phyloP scores from a whole-genome alignment of 2,888 invertebrate genomes.

The Oegoconia quadripuncta region DNA sequence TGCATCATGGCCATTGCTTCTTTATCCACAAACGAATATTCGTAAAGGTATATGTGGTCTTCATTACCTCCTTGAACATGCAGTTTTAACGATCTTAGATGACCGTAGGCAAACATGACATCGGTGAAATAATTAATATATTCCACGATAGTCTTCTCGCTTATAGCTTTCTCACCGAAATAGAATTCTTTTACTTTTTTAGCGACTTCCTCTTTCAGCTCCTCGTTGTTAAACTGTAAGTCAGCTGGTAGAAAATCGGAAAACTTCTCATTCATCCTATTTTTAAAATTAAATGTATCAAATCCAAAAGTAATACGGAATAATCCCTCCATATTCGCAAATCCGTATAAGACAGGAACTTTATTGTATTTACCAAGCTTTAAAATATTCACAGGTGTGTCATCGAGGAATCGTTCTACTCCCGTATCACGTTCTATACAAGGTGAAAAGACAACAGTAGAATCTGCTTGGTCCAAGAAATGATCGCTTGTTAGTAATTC shows the following conservation, averaged over 20 bases:
- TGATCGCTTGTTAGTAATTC: too few relatives aligned
- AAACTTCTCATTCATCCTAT: conserved; percentile 54
- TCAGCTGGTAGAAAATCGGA: conserved; percentile 47
- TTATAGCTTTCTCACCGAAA: conserved; percentile 31
- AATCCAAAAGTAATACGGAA: conserved; percentile 28
- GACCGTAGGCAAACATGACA: conserved; percentile 26
- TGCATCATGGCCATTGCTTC: too few relatives aligned
- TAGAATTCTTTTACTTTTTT: conserved; percentile 35
- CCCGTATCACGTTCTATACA: conserved; percentile 27
- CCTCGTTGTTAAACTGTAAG: conserved; percentile 30
- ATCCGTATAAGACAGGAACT: too few relatives aligned
- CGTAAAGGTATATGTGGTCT: conserved; percentile 34
- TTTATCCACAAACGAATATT: conserved; percentile 34
- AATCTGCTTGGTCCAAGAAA: conserved; percentile 24
- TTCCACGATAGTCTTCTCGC: conserved; percentile 24
- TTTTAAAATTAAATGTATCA: conserved; percentile 29
- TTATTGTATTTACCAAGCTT: too few relatives aligned
- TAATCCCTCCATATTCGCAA: conserved; percentile 46
- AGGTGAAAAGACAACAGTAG: conserved; percentile 18
- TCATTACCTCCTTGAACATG: conserved; percentile 28
- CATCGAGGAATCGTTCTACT: too few relatives aligned
- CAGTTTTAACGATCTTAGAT: conserved; percentile 26
- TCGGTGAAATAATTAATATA: conserved; percentile 39
- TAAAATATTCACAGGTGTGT: too few relatives aligned
- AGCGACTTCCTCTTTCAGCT: conserved; percentile 32